Base-by-base conservation (phyloP, 1,140 invertebrate species). In the Drosophila watanabei region DNA sequence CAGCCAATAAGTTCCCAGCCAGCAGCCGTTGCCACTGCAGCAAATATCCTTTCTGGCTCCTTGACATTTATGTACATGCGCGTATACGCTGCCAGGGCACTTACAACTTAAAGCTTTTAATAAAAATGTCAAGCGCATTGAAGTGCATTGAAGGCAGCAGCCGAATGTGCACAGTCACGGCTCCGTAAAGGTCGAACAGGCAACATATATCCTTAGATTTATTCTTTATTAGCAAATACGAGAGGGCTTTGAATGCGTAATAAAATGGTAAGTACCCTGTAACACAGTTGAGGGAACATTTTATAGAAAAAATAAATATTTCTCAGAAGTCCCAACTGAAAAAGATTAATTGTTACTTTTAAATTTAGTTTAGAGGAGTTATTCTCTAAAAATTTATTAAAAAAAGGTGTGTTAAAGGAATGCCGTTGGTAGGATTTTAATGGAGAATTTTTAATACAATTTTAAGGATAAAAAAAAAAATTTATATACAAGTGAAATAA, bases 71-170 rank as follows among this genome's bases (percentile, higher is more conserved):
- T 79, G 54, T 52, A 64, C 64, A 64, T 75, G 71, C 65, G 61
- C 61, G 28, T 45, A 49, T 48, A 54, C 56, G 43, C 54, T 68
- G 41, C 13, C 41, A 72, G 75, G 70, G 70, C 75, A 69, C 72
- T 83, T 80, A 90, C 86, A 90, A 86, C 86, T 90, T 90, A 80
- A 90, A 90, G 86, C 86, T 90, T 90, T 90, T 90, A 90, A 90
- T 90, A 90, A 91, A 90, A 90, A 91, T 90, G 86, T 90, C 86
- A 90, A 77, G 72, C 73, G 82, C 82, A 90, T 91, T 78, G 82
- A 86, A 90, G 87, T 73, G 82, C 68, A 90, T 80, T 76, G 70
- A 77, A 75, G 51, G 52, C 16, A 30, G 35, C 35, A 63, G 65
- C 66, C 61, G 52, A 68, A 78, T 46, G 61, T 54, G 51, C 39